Percentiles rank a stretch among this genome's conserved stretches.
Conservation (phyloP, 2,113 vertebrate species). For the Lasiurus cinereus region DNA sequence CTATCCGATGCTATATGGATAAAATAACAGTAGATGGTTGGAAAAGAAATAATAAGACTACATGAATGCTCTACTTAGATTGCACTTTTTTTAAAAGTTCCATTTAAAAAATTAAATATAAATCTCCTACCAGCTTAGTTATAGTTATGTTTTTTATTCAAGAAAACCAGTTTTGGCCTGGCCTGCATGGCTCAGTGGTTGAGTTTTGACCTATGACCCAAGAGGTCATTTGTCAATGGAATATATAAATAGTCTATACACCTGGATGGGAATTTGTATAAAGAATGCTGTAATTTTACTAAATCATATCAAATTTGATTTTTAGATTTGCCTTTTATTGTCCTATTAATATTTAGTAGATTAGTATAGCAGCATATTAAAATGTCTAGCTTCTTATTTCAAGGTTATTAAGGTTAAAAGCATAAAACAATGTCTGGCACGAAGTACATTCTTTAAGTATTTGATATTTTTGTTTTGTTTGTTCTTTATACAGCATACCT, state of each 20-base stretch:
- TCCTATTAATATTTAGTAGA: constrained; percentile 10
- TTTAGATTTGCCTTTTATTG: constrained; percentile 32
- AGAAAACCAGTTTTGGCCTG: neutral
- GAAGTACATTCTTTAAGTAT: neutral
- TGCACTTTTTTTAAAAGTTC: neutral
- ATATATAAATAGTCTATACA: neutral
- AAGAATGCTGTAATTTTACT: neutral
- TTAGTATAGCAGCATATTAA: constrained; percentile 4
- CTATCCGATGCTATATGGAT: neutral
- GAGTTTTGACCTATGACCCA: too few species aligned
- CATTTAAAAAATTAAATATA: neutral
- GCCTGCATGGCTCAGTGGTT: too few species aligned
- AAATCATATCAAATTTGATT: neutral
- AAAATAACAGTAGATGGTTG: neutral
- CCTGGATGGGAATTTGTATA: neutral
- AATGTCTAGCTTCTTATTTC: constrained; percentile 4
- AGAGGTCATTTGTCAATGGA: neutral
- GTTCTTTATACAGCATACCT: neutral
- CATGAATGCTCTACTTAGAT: neutral
- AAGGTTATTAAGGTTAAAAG: constrained; percentile 13
- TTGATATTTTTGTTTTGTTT: neutral
- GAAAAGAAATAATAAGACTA: neutral
- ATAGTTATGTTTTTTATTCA: constrained; percentile 9
- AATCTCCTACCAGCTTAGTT: neutral
- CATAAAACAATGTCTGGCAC: neutral